Evolutionary conservation across 2,888 invertebrate genomes (phyloP).

Genomic region (Campoplex nolae): DNA sequence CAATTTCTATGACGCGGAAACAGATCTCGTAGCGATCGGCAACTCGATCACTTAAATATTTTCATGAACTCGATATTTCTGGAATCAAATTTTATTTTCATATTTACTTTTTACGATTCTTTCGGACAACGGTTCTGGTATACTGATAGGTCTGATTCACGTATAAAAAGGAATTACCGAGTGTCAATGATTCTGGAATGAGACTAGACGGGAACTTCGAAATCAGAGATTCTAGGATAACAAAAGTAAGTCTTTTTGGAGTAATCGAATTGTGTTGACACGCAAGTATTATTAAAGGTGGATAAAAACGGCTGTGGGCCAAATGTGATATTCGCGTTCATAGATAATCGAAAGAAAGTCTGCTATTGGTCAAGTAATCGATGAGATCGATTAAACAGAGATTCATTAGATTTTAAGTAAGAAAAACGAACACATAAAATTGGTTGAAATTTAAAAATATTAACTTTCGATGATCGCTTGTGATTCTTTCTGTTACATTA

Average conservation of each 20-base stretch:
- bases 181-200: no score
- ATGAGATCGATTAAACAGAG: neutral
- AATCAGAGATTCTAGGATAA: neutral
- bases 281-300: neutral
- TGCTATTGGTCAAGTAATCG: neutral
- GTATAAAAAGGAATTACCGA: neutral
- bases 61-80: neutral
- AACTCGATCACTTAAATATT: neutral
- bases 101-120: neutral
- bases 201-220: no score
- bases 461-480: neutral
- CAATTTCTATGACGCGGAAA: constrained; percentile 5
- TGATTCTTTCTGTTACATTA: neutral
- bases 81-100: neutral
- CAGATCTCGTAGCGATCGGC: neutral
- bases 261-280: neutral
- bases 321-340: neutral
- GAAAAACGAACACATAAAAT: neutral
- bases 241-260: neutral
- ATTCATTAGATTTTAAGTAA: neutral
- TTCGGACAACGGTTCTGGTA: neutral
- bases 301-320: neutral
- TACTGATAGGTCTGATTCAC: neutral
- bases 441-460: neutral
- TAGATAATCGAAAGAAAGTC: neutral